Percentiles rank a stretch among this genome's conserved stretches.
phyloP scores from a whole-genome alignment of 2,888 invertebrate genomes.

The Barypeithes pellucidus region DNA sequence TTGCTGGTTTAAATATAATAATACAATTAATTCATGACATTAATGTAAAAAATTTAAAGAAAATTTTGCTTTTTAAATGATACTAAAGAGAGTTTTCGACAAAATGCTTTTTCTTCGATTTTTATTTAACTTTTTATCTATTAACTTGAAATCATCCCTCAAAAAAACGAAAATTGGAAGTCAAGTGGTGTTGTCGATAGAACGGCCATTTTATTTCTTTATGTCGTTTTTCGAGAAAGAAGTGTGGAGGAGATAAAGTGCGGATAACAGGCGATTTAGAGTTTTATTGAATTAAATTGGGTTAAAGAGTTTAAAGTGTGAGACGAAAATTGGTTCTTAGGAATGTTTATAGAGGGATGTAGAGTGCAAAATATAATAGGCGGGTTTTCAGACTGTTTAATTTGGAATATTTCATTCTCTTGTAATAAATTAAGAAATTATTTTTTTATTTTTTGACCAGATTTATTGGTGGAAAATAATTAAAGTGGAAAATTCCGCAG shows the following conservation, averaged over 20 bases:
- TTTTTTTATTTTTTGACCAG: no score
- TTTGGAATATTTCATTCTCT: no score
- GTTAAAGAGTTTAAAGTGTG: conserved; percentile 28
- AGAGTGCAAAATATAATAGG: no score
- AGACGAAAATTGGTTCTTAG: conserved; percentile 21
- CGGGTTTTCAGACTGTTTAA: no score
- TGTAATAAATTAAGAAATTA: no score
- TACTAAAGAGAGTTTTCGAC: no score
- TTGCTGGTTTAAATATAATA: no score
- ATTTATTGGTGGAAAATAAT: no score
- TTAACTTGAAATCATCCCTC: neutral
- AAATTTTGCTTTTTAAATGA: no score
- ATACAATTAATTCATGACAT: no score
- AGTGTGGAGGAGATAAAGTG: conserved; percentile 20
- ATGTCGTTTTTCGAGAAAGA: conserved; percentile 10
- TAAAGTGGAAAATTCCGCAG: no score
- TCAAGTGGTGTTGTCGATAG: conserved; percentile 1
- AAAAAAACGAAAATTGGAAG: conserved; percentile 10
- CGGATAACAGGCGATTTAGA: conserved; percentile 18
- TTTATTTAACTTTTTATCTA: conserved; percentile 4
- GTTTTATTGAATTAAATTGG: conserved; percentile 34
- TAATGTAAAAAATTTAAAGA: no score
- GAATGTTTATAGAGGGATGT: conserved; percentile 8
- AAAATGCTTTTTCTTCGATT: neutral
- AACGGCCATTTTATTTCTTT: conserved; percentile 15